Evolutionary conservation across 2,113 vertebrate genomes (phyloP), one percentile per base, ranked within the genome.

Genomic region (Catagonus wagneri): DNA sequence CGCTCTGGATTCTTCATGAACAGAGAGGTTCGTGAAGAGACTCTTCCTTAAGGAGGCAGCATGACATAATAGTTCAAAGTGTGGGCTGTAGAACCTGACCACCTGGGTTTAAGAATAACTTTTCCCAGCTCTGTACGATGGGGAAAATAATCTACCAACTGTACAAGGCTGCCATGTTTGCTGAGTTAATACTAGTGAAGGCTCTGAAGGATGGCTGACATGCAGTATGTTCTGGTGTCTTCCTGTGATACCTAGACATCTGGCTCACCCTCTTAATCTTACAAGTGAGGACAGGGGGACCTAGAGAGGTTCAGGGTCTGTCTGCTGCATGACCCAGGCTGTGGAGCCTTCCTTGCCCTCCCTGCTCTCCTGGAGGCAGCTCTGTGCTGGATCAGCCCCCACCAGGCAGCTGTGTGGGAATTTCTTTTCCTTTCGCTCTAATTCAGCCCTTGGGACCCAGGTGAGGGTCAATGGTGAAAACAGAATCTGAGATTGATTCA

Each of bases 381-480:
- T 44, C 25, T 66, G 34, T 60, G 58, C 79, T 25, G 50, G 60
- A 14, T 23, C 50, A 50, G 72, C 56, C 3, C 71, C 29, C 29
- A 61, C 14, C 39, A 20, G 44, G 44, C 44, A 44, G 44, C 44
- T 44, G 44, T 44, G 44, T 44, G 44, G 44, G 44, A 44, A 44
- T 44, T 44, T 44, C 44, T 44, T 44, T 44, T 44, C 44, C 44
- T 44, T 44, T 44, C 44, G 58, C 36, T 44, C 52, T 19, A 25
- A 63, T 78, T 93, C 44, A 83, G 27, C 27, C 7, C 68, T 39
- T 0, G 1, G 8, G 23, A 60, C 52, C 72, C 44, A 54, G 54
- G 23, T 80, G 32, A 39, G 58, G 17, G 69, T 91, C 17, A 92
- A 32, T 54, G 39, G 8, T 66, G 90, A 90, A 75, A 84, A 91